A percentile compares a stretch with the other conserved stretches of the same genome.
Conservation (phyloP, 1,140 invertebrate species). For the Drosophila willistoni region DNA sequence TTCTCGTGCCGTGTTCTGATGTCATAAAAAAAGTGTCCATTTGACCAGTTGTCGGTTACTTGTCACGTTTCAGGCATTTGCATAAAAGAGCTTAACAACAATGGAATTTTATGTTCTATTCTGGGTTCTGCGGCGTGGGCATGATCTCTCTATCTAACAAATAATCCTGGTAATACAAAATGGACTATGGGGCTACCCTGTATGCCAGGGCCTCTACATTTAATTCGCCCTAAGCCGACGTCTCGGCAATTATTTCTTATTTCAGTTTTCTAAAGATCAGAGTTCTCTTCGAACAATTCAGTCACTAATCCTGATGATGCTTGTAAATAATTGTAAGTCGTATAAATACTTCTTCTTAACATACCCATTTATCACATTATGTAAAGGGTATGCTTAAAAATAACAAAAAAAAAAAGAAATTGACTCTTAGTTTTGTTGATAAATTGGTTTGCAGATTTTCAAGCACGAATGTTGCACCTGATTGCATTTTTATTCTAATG, state of each 20-base stretch:
- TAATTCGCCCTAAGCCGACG: no score
- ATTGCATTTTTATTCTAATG: constrained; percentile 62
- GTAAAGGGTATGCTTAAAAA: neutral
- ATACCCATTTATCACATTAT: neutral
- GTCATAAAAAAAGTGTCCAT: constrained; percentile 42
- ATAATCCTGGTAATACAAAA: neutral
- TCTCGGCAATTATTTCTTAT: no score
- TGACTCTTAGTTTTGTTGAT: constrained; percentile 44
- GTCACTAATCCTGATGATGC: no score
- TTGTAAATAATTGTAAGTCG: no score
- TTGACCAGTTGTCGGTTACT: constrained; percentile 41
- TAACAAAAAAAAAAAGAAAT: constrained; percentile 20
- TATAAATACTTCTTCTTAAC: neutral
- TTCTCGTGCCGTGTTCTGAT: constrained; percentile 31
- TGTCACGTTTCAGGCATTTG: constrained; percentile 76
- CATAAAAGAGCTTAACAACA: constrained; percentile 57
- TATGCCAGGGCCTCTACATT: no score
- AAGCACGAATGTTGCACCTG: constrained; percentile 57
- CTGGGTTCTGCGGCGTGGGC: constrained; percentile 45
- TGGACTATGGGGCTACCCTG: neutral
- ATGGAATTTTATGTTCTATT: constrained; percentile 53
- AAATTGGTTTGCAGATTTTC: constrained; percentile 57
- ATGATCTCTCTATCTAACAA: constrained; percentile 34
- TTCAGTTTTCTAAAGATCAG: no score
- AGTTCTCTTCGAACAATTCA: no score